Percentiles rank a stretch among this genome's conserved stretches.
These are phyloP conservation scores for Parasteatoda tepidariorum DNA, from an alignment of 1,140 invertebrate genomes.

Conservation along the genomic window DNA sequence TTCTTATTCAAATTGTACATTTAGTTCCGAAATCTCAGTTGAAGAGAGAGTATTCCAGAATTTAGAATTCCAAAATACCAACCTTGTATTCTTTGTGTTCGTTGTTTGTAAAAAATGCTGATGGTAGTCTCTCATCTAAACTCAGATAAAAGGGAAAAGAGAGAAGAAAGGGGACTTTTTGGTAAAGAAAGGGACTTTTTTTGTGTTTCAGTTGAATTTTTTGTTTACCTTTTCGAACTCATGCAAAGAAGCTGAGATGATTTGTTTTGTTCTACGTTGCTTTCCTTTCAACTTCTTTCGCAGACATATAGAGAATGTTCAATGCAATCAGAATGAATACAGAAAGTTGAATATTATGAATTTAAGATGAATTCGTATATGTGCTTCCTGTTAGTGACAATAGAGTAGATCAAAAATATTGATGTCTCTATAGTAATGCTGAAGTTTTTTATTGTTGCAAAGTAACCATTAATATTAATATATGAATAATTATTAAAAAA, in stretches of 20 bases:
- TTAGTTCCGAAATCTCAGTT: slow-evolving; percentile 27
- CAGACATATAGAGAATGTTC: background rate
- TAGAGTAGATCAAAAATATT: too few relatives aligned
- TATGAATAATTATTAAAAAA: too few relatives aligned
- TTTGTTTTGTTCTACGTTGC: background rate
- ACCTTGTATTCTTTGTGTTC: slow-evolving; percentile 16
- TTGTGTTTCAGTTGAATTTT: background rate
- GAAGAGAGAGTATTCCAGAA: background rate
- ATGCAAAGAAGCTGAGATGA: background rate
- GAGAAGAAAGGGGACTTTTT: slow-evolving; percentile 14
- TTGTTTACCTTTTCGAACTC: background rate
- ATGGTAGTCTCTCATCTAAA: slow-evolving; percentile 17
- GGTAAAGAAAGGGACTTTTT: background rate
- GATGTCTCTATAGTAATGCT: too few relatives aligned
- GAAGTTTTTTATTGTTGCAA: too few relatives aligned
- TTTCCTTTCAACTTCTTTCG: background rate
- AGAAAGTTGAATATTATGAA: background rate
- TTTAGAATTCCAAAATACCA: slow-evolving; percentile 19
- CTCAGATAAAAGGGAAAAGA: slow-evolving; percentile 2
- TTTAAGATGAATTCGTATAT: background rate
- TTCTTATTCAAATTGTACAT: slow-evolving; percentile 38
- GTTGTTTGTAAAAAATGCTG: background rate
- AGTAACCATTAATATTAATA: too few relatives aligned
- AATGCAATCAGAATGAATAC: background rate
- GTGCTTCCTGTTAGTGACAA: background rate